Conservation (phyloP, 2,113 vertebrate genomes). For the Tachysurus vachellii region DNA sequence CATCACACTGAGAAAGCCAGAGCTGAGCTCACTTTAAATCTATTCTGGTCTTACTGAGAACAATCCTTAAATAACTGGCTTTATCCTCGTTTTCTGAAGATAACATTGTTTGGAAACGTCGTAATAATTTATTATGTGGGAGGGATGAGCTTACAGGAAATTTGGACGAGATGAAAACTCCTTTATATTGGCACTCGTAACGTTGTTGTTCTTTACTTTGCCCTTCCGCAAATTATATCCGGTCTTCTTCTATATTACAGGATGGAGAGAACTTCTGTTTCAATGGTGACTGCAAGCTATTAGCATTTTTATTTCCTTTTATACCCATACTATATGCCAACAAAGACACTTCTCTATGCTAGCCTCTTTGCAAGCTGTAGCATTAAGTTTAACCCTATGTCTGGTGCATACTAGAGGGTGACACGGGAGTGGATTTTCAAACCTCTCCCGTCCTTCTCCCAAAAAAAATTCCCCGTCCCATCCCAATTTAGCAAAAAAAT, state of each 20-base stretch:
- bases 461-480: too few relatives aligned
- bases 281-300: neutral
- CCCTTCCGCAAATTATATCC: neutral
- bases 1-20: neutral
- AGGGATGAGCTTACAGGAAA: neutral
- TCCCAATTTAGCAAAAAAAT: too few relatives aligned
- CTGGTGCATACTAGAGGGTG: too few relatives aligned
- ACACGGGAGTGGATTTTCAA: too few relatives aligned
- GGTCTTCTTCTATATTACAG: slow-evolving; percentile 2
- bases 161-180: neutral
- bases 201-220: neutral
- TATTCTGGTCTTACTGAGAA: neutral
- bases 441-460: too few relatives aligned
- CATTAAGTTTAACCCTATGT: neutral
- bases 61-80: slow-evolving; percentile 16
- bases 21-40: neutral
- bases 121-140: slow-evolving; percentile 14
- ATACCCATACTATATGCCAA: neutral
- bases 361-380: neutral
- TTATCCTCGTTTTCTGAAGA: neutral
- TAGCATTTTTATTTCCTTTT: neutral
- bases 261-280: neutral
- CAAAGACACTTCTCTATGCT: neutral
- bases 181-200: neutral
- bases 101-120: slow-evolving; percentile 21